Evolutionary conservation across 2,888 invertebrate species (phyloP), one percentile per base, ranked within the genome.

Genomic region (Globia sparganii): DNA sequence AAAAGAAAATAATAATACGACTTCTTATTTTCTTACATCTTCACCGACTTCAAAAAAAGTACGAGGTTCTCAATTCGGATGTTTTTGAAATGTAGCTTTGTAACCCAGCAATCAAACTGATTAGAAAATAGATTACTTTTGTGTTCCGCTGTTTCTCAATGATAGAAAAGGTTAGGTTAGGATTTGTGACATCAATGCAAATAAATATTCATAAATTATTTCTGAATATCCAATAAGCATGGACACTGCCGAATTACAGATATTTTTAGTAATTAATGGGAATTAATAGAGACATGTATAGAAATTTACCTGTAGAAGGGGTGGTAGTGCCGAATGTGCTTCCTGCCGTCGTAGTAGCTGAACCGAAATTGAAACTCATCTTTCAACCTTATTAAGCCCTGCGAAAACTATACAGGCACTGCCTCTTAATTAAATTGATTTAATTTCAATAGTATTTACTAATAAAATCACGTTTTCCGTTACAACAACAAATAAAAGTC

Each of bases 351-450:
- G 96, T 95, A 37, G 94, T 92, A 21, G 93, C 78, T 21, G 91
- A 86, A 75, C 94, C 94, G 73, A 96, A 95, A 74, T 82, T 90
- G 78, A 93, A 94, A 93, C 91, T 95, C 96, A 96, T 96, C 37
- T 82, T 91, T 82, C 25, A 62, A 37, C 43, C 40, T 67, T 74
- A 80, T 75, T 53, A 53, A 78, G 58, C 37, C 34, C 62, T 61
- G 21, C 28, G 13, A 34, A 56, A 72, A 67, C 69, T 68, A 72
- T 28, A 74, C 28, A 77, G 61, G 67, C 69, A 80, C 62, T 6
- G n/a, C 53, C n/a, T 58, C 21, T 11, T 62, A 31, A 62, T 64
- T 43, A 68, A 28, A n/a, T 65, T 69, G 64, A 18, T 46, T 18
- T 28, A 64, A 59, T 77, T 18, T 15, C 2, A 56, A 59, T 56